Evolutionary conservation across 2,113 vertebrate genomes (phyloP), one percentile per base, ranked within the genome.

Genomic region (Gopherus flavomarginatus): DNA sequence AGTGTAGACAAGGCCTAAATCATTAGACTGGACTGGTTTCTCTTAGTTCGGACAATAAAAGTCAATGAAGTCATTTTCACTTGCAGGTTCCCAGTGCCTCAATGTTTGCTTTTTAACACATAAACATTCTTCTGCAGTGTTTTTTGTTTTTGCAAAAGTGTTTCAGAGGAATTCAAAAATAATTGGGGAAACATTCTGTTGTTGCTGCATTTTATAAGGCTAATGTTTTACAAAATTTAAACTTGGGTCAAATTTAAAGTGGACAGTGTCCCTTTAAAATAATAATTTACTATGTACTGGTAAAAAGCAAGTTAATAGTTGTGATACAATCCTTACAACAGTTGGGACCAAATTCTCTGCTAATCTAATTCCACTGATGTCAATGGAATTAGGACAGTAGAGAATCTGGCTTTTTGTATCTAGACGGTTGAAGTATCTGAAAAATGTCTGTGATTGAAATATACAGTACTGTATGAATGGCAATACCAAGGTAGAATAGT

Each of bases 11-110:
- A 52, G 50, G 50, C 50, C 50, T 52, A 52, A 52, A 17, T 27
- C 56, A 57, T 57, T 57, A 57, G 26, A 2, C 24, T 57, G 56
- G 56, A 57, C 27, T 57, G 2, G 10, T 97, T 97, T 94, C 95
- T 95, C 72, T 72, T 62, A 90, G 87, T 96, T 85, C 87, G 81
- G 83, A 90, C 96, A 97, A 97, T 96, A 96, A 97, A 97, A 97
- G 97, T 97, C 95, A 96, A 97, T 97, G 95, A 91, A 97, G 96
- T 95, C 93, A 97, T 94, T 97, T 97, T 97, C 90, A 50, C 90
- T 87, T 94, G 80, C 90, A 94, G 91, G 49, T 86, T 97, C 96
- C 97, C 96, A 88, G 86, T 93, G 94, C 96, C 92, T 93, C 81
- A 75, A 65, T 85, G 90, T 57, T 92, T 87, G 87, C 31, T 10